Percentiles rank a stretch among this genome's conserved stretches.
These are phyloP conservation scores for Notocelia uddmanniana DNA, from an alignment of 2,888 invertebrate genomes.

Conservation along the genomic window DNA sequence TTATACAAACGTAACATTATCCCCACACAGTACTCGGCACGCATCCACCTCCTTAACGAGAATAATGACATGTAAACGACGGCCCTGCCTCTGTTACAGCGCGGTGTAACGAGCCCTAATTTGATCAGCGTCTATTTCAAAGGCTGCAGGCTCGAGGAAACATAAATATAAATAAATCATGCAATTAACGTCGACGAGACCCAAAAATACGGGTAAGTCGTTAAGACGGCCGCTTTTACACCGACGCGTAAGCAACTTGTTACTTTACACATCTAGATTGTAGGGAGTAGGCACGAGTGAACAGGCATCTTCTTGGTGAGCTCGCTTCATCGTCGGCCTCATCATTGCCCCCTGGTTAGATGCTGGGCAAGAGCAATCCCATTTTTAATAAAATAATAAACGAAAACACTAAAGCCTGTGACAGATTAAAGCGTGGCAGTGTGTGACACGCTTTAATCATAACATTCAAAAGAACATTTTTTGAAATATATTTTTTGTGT, in stretches of 20 bases:
- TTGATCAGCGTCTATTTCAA: slow-evolving; percentile 44
- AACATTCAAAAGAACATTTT: too few relatives aligned
- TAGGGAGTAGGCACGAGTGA: too few relatives aligned
- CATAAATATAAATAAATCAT: slow-evolving; percentile 67
- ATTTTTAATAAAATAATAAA: too few relatives aligned
- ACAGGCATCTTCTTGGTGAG: too few relatives aligned
- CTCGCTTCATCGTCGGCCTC: too few relatives aligned
- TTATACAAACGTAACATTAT: neutral
- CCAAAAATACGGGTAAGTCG: slow-evolving; percentile 61
- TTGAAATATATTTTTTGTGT: too few relatives aligned
- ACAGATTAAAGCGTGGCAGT: too few relatives aligned
- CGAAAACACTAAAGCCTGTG: too few relatives aligned
- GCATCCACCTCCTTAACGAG: neutral
- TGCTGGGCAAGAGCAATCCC: too few relatives aligned
- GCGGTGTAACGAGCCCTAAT: slow-evolving; percentile 37
- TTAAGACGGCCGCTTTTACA: slow-evolving; percentile 57
- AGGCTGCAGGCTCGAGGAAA: slow-evolving; percentile 49
- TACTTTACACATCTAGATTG: neutral
- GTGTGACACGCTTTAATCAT: too few relatives aligned
- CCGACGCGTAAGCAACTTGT: slow-evolving; percentile 49
- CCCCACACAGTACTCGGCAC: neutral
- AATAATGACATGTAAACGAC: neutral
- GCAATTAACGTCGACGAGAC: slow-evolving; percentile 65
- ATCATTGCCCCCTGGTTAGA: too few relatives aligned
- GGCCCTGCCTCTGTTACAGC: slow-evolving; percentile 15